Percentiles rank a stretch among this genome's conserved stretches.
Evolutionary conservation across 2,797 vertebrate genomes (phyloP).

Genomic region (Steatocranus sp.): DNA sequence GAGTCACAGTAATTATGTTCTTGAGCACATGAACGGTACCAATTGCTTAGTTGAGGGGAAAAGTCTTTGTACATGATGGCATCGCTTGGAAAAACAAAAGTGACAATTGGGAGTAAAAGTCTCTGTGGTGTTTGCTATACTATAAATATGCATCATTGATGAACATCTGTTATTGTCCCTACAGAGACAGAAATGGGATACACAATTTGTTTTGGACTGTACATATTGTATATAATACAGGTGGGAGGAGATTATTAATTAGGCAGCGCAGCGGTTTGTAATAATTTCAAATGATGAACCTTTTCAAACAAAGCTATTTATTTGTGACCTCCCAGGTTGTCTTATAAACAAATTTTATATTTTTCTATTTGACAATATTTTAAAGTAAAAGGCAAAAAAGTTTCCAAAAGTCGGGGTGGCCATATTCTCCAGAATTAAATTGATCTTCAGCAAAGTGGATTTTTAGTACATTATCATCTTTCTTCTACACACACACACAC

Average conservation of each 20-base stretch:
- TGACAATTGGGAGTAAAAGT: not conserved
- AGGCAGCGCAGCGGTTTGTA: not conserved
- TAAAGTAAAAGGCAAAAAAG: not conserved
- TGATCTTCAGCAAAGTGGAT: not conserved
- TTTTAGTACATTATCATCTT: not conserved
- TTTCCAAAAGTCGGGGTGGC: not conserved
- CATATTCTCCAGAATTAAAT: not conserved
- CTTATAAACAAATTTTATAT: not conserved
- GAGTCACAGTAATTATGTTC: not conserved
- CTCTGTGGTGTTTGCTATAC: not conserved
- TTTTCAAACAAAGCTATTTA: not conserved
- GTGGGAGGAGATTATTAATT: not conserved
- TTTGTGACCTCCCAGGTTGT: not conserved
- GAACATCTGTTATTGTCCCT: not conserved
- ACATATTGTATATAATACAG: not conserved
- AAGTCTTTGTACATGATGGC: not conserved
- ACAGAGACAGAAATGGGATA: not conserved
- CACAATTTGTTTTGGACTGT: not conserved
- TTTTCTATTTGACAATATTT: not conserved
- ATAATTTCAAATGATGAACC: not conserved
- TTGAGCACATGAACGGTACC: not conserved
- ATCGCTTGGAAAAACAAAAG: not conserved
- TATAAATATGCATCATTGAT: not conserved
- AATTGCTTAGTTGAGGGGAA: not conserved
- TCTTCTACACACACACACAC: not conserved